Conservation (phyloP, 1,140 invertebrate genomes). For the Apis cerana region DNA sequence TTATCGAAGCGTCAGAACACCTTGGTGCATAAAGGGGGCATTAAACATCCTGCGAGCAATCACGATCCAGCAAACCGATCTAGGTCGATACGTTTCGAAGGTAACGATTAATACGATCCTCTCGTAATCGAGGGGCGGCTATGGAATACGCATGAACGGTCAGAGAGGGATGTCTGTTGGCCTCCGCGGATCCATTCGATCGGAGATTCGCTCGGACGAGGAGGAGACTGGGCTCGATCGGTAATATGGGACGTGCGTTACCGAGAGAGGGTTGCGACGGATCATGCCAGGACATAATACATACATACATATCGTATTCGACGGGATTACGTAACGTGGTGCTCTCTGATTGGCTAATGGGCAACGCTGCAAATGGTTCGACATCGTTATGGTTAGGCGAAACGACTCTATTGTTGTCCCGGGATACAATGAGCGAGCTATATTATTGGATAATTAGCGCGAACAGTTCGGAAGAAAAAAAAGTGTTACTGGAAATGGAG, state of each 20-base stretch:
- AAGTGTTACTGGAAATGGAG: too few species aligned
- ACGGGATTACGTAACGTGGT: constrained; percentile 73
- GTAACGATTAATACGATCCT: constrained; percentile 75
- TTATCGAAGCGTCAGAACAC: constrained; percentile 33
- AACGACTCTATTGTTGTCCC: constrained; percentile 65
- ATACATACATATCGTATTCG: constrained; percentile 68
- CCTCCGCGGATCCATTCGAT: too few species aligned
- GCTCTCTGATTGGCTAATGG: constrained; percentile 73
- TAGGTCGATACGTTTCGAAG: constrained; percentile 63
- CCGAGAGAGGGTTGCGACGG: constrained; percentile 63
- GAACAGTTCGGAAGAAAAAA: constrained; percentile 28
- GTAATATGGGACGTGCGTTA: constrained; percentile 65
- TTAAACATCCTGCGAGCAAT: constrained; percentile 36
- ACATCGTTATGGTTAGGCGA: constrained; percentile 67
- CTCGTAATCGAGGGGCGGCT: constrained; percentile 72
- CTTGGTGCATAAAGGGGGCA: constrained; percentile 28
- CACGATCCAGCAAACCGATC: constrained; percentile 46
- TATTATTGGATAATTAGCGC: constrained; percentile 58
- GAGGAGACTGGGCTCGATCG: constrained; percentile 58
- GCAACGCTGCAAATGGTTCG: constrained; percentile 67
- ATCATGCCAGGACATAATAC: constrained; percentile 56
- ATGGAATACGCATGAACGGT: constrained; percentile 67
- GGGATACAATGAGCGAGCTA: constrained; percentile 51
- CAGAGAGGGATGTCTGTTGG: too few species aligned
- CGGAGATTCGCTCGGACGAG: constrained; percentile 44